Conservation (phyloP, 2,888 invertebrate species). For the Lacanobia oleracea region DNA sequence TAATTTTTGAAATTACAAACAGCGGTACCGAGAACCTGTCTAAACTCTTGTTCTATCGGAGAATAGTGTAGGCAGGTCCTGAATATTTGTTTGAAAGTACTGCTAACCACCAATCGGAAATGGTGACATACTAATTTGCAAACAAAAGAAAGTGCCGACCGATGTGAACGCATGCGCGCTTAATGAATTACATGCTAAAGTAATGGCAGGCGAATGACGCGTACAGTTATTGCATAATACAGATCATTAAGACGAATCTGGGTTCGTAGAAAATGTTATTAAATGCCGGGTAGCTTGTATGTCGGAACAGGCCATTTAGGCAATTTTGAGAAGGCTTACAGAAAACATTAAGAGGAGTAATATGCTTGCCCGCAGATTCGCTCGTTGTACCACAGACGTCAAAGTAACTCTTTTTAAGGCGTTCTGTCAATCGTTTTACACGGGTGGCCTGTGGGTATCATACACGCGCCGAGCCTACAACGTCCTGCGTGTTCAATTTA, state of each 20-base stretch:
- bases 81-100: background rate
- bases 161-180: slow-evolving; percentile 29
- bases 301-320: background rate
- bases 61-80: background rate
- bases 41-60: background rate
- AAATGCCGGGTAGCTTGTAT: background rate
- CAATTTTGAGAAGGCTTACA: background rate
- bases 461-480: no score
- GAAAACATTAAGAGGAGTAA: no score
- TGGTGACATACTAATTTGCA: slow-evolving; percentile 42
- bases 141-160: slow-evolving; percentile 45
- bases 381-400: no score
- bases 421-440: no score
- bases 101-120: background rate
- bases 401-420: no score
- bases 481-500: no score
- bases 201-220: slow-evolving; percentile 37
- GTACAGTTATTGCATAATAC: slow-evolving; percentile 27
- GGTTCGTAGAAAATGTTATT: background rate
- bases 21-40: no score
- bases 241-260: slow-evolving; percentile 12
- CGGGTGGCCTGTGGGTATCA: no score
- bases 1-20: no score
- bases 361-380: no score
- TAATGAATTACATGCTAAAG: slow-evolving; percentile 50